These are phyloP conservation scores for Sphyrna mokarran DNA, from an alignment of 2,113 vertebrate species.

Conservation along the genomic window DNA sequence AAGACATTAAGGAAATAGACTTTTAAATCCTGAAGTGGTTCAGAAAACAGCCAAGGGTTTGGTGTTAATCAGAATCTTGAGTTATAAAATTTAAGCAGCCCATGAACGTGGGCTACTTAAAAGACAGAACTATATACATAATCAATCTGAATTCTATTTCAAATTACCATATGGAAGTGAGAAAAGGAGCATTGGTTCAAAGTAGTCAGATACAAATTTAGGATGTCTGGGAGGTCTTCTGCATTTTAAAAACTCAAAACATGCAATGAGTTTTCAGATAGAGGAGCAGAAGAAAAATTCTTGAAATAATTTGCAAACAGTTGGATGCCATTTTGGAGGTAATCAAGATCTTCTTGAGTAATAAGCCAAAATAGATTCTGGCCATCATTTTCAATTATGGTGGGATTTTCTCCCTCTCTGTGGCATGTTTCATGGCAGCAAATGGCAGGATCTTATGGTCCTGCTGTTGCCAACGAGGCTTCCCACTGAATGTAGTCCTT, in stretches of 20 bases:
- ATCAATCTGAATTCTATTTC: not conserved
- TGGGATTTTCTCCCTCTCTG: no score
- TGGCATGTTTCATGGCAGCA: no score
- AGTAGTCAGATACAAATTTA: not conserved
- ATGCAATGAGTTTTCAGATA: not conserved
- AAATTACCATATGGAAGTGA: not conserved
- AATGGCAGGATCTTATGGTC: no score
- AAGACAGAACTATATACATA: not conserved
- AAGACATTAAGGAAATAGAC: not conserved
- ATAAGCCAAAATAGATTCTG: not conserved
- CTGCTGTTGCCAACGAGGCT: no score
- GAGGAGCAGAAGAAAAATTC: not conserved
- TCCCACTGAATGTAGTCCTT: no score
- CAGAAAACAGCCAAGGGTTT: not conserved
- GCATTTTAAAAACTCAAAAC: not conserved
- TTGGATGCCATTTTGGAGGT: not conserved
- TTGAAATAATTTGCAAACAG: not conserved
- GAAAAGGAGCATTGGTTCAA: not conserved
- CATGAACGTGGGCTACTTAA: not conserved
- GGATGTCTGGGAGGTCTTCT: not conserved
- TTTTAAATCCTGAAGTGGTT: not conserved
- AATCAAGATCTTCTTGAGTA: not conserved
- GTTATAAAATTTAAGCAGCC: not conserved
- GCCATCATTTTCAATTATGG: no score
- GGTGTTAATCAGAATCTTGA: not conserved